A percentile compares a stretch with the other conserved stretches of the same genome.
phyloP scores from a whole-genome alignment of 2,113 vertebrate genomes.

The Balaenoptera acutorostrata region DNA sequence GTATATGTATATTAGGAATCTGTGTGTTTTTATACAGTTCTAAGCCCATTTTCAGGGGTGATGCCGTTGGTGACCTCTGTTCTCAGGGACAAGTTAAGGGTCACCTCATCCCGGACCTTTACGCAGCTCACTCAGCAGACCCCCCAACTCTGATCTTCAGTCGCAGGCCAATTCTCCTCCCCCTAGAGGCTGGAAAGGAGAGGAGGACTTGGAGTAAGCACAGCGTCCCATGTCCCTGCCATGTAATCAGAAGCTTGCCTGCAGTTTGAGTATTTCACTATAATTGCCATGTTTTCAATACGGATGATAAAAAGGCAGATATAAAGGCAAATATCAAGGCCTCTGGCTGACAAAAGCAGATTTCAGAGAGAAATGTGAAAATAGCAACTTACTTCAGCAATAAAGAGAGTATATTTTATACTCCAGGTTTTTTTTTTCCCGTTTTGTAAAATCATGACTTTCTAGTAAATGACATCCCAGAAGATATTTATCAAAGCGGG shows the following conservation, averaged over 20 bases:
- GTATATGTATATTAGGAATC: not conserved
- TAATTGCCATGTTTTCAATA: constrained; percentile 78
- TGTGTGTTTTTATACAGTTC: not conserved
- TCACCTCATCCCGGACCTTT: not conserved
- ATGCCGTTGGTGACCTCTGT: not conserved
- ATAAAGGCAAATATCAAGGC: constrained; percentile 77
- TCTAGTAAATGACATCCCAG: constrained; percentile 85
- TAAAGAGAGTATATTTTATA: constrained; percentile 80
- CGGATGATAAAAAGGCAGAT: constrained; percentile 73
- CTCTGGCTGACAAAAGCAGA: constrained; percentile 78
- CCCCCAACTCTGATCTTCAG: not conserved
- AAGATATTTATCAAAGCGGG: constrained; percentile 89
- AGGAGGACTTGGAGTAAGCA: constrained; percentile 55
- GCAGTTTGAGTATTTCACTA: constrained; percentile 72
- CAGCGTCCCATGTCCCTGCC: constrained; percentile 39
- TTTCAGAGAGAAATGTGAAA: constrained; percentile 79
- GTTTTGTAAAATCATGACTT: constrained; percentile 84
- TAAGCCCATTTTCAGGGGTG: not conserved
- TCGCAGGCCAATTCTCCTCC: constrained; percentile 48
- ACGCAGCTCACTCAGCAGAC: not conserved
- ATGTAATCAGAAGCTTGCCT: constrained; percentile 70
- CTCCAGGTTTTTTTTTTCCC: constrained; percentile 72
- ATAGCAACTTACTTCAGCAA: constrained; percentile 80
- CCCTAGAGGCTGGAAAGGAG: constrained; percentile 27
- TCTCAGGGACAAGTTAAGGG: not conserved